Base-by-base conservation (phyloP, 1,140 invertebrate genomes). In the Cyclina sinensis region DNA sequence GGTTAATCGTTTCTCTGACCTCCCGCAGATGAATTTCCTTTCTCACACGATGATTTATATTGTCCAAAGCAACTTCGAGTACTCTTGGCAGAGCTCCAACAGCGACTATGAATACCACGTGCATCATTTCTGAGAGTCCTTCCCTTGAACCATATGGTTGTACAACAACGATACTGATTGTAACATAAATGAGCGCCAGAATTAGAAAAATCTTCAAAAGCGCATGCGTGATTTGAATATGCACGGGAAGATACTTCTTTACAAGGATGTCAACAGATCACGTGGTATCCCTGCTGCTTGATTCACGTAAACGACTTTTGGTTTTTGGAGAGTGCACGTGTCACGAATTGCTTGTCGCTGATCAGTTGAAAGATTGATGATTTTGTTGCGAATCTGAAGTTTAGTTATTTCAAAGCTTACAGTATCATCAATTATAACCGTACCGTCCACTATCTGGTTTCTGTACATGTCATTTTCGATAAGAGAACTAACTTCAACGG, bases 61-160 rank as follows among this genome's bases (percentile, higher is more conserved):
- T 43, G 24, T 68, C 57, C 18, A 87, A 14, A 11, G 85, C 48
- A 32, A 87, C 46, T 57, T 87, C 85, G 0, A 87, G 21, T 1
- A 87, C 32, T 39, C 39, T 65, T 62, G 85, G 85, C 16, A 87
- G 46, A 27, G 85, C 74, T 5, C 85, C 85, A 51, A 87, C 62
- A 18, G 30, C 85, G 12, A 87, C 16, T 30, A 87, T 51, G 46
- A 87, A 87, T 14, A 87, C 30, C 11, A 87, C 85, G 48, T 87
- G 85, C 74, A 87, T 87, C 30, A 87, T 70, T 43, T 87, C 85
- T 0, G 74, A 79, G 35, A 87, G 79, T 0, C 59, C 85, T 46
- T 78, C 46, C 5, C 5, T 51, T 32, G 43, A 5, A 24, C 51
- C 39, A 24, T 30, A n/a, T 16, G 74, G 54, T 24, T 68, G 35